Evolutionary conservation across 1,140 invertebrate genomes (phyloP).

Genomic region (Cherax destructor): DNA sequence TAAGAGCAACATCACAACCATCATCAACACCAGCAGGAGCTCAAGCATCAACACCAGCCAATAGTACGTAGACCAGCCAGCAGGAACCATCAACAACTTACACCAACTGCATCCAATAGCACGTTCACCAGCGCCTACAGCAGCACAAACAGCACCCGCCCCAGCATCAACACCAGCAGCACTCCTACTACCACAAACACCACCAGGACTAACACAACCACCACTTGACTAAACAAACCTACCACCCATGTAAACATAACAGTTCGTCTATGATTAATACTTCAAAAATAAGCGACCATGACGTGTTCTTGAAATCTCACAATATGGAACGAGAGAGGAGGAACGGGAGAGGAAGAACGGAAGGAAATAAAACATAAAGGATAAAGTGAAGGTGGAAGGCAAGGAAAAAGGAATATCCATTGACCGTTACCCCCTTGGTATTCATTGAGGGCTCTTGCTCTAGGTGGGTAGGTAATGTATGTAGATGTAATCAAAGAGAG

Average conservation of each 20-base stretch:
- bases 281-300: not conserved
- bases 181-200: not conserved
- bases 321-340: not conserved
- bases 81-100: too few relatives aligned
- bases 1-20: too few relatives aligned
- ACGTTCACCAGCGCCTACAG: not conserved
- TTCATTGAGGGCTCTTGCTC: not conserved
- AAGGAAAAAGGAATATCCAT: not conserved
- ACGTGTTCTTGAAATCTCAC: not conserved
- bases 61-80: too few relatives aligned
- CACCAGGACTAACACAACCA: not conserved
- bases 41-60: too few relatives aligned
- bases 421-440: not conserved
- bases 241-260: not conserved
- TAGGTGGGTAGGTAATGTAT: not conserved
- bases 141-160: not conserved
- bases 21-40: too few relatives aligned
- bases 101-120: too few relatives aligned
- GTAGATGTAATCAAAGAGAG: conserved; percentile 15
- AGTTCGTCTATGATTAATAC: not conserved
- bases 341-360: not conserved
- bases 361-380: not conserved
- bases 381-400: not conserved
- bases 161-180: not conserved
- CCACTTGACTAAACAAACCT: not conserved